Percentiles rank a stretch among this genome's conserved stretches.
Evolutionary conservation across 2,113 vertebrate genomes (phyloP).

Genomic region (Phasianus colchicus): DNA sequence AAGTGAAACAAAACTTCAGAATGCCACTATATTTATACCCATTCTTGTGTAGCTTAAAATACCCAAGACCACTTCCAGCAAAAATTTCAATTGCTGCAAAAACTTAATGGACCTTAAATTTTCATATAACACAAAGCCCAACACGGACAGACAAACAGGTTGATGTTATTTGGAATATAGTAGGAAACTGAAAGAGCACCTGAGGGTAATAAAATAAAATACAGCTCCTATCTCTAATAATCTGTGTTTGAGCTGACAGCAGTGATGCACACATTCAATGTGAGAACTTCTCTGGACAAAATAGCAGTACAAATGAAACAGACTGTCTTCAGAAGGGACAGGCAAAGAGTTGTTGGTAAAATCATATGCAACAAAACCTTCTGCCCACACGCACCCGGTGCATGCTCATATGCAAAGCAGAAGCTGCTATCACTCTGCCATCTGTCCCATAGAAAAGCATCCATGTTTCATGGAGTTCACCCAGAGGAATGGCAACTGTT

Average conservation of each 20-base stretch:
- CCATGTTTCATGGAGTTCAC: neutral
- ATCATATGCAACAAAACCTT: neutral
- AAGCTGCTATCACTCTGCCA: conserved; percentile 43
- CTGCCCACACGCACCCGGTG: conserved; percentile 9
- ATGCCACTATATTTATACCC: conserved; percentile 52
- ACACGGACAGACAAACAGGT: neutral
- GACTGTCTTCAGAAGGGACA: neutral
- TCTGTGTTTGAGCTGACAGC: neutral
- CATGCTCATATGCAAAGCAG: conserved; percentile 33
- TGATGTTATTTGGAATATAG: conserved; percentile 15
- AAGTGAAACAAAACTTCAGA: conserved; percentile 57
- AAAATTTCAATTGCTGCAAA: conserved; percentile 55
- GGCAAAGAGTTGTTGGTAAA: neutral
- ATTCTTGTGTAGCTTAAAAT: conserved; percentile 49
- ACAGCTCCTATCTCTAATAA: neutral
- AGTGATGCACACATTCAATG: neutral
- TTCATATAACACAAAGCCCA: conserved; percentile 29
- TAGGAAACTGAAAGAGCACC: neutral
- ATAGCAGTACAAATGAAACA: neutral
- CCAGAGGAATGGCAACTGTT: conserved; percentile 5
- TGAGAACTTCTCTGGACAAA: conserved; percentile 5
- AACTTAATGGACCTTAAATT: conserved; percentile 45
- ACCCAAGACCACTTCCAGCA: conserved; percentile 59
- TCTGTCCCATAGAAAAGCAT: conserved; percentile 48
- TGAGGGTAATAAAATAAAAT: neutral